Percentiles rank a stretch among this genome's conserved stretches.
Conservation (phyloP, 2,888 invertebrate genomes). For the Andricus quercusramuli region DNA sequence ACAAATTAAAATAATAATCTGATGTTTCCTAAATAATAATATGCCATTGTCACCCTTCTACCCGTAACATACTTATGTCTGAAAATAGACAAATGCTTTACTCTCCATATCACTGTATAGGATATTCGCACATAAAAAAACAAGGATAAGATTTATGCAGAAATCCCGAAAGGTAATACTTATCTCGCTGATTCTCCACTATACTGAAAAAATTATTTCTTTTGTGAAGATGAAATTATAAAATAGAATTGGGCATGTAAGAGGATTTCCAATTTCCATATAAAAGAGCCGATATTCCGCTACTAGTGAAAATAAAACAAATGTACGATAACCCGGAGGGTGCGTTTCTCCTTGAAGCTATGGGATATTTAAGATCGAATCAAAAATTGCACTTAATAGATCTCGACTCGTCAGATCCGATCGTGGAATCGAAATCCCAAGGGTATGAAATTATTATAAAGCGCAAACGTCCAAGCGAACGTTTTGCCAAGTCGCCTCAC, state of each 20-base stretch:
- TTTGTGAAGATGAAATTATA: no score
- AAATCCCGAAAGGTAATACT: not conserved
- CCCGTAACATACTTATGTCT: no score
- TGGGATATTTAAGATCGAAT: slow-evolving; percentile 40
- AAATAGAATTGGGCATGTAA: no score
- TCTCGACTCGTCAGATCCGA: slow-evolving; percentile 21
- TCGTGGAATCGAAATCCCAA: slow-evolving; percentile 38
- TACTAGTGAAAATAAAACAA: slow-evolving; percentile 2
- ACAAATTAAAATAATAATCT: no score
- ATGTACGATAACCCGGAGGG: slow-evolving; percentile 15
- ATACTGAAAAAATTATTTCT: no score
- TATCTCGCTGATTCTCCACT: no score
- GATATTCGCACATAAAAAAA: no score
- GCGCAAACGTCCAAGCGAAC: slow-evolving; percentile 4
- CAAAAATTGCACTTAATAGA: slow-evolving; percentile 41
- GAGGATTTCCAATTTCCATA: not conserved
- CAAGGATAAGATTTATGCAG: no score
- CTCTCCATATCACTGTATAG: no score
- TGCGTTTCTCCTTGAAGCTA: not conserved
- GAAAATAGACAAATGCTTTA: no score
- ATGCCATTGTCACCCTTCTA: no score
- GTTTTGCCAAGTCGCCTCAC: slow-evolving; percentile 25
- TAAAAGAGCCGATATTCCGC: not conserved
- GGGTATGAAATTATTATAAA: slow-evolving; percentile 41
- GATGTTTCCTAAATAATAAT: no score